A percentile compares a stretch with the other conserved stretches of the same genome.
Evolutionary conservation across 2,797 vertebrate genomes (phyloP).

Genomic region (Leucoraja ocellata): DNA sequence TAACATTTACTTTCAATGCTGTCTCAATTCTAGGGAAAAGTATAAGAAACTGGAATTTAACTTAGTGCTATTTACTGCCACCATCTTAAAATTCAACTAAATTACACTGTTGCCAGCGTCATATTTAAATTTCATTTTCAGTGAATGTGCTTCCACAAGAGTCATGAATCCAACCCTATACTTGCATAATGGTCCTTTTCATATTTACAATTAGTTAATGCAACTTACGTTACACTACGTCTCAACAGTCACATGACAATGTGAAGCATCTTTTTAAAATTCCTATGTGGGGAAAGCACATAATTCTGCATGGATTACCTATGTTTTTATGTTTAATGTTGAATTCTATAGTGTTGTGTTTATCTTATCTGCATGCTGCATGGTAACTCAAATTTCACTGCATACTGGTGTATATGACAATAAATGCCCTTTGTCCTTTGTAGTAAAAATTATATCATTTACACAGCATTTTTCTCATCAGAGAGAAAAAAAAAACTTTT

Average conservation of each 20-base stretch:
- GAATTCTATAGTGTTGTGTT: too few relatives aligned
- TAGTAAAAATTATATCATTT: background rate
- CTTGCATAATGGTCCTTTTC: background rate
- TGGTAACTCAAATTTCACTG: too few relatives aligned
- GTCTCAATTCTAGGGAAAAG: background rate
- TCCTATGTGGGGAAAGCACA: background rate
- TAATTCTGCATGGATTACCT: background rate
- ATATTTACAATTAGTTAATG: background rate
- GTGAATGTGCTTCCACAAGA: background rate
- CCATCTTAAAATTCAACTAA: background rate
- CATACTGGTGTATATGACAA: too few relatives aligned
- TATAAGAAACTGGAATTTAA: background rate
- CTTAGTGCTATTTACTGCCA: background rate
- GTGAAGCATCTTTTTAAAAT: too few relatives aligned
- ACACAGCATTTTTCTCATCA: background rate
- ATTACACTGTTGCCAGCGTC: too few relatives aligned
- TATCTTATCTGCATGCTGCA: too few relatives aligned
- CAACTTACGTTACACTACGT: background rate
- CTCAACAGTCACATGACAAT: background rate
- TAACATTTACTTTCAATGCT: background rate
- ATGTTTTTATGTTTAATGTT: too few relatives aligned
- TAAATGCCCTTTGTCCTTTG: too few relatives aligned
- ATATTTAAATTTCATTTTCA: background rate
- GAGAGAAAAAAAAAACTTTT: background rate
- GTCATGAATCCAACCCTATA: background rate